Evolutionary conservation across 2,797 vertebrate genomes (phyloP).

Genomic region (Crocodylus rhombifer): DNA sequence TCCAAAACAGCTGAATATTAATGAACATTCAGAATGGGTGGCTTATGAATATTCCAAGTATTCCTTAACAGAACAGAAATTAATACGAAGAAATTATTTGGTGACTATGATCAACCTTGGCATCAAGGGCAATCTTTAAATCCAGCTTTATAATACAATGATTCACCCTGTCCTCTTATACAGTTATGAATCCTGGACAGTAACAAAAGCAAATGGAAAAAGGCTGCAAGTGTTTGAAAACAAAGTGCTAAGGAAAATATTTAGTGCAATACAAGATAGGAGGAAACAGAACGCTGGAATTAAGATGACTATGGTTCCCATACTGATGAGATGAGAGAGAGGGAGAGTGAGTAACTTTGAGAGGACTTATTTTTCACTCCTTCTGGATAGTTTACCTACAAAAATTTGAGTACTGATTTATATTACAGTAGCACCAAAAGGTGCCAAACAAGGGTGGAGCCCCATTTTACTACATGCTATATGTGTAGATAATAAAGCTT

Average conservation of each 20-base stretch:
- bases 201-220: too few relatives aligned
- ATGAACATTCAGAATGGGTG: fast-evolving
- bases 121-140: too few relatives aligned
- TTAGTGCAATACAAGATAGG: too few relatives aligned
- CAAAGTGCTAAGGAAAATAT: too few relatives aligned
- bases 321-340: too few relatives aligned
- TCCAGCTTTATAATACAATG: too few relatives aligned
- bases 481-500: neutral
- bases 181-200: too few relatives aligned
- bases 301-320: too few relatives aligned
- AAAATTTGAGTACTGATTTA: neutral
- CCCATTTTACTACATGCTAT: neutral
- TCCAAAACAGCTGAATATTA: neutral
- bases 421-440: neutral
- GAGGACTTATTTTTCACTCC: neutral
- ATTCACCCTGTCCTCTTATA: too few relatives aligned
- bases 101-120: neutral
- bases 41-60: neutral
- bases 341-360: neutral
- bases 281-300: too few relatives aligned
- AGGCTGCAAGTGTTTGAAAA: too few relatives aligned
- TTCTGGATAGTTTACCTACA: neutral
- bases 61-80: neutral
- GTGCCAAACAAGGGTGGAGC: neutral
- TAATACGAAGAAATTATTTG: neutral